A percentile compares a stretch with the other conserved stretches of the same genome.
Conservation (phyloP, 2,888 invertebrate species). For the Abrostola tripartita region DNA sequence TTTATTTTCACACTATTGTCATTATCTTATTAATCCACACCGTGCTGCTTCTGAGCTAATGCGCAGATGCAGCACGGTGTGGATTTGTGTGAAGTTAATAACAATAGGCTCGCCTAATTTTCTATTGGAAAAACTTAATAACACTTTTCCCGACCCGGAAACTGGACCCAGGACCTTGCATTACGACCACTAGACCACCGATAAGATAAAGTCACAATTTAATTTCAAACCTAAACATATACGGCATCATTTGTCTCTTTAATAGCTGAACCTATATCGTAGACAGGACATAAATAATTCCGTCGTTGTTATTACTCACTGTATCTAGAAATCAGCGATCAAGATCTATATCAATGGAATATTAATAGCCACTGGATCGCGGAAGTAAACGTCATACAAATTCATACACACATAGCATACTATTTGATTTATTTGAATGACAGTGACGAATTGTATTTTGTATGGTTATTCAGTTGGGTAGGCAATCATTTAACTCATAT, state of each 20-base stretch:
- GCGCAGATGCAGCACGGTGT: too few species aligned
- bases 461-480: conserved; percentile 39
- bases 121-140: too few species aligned
- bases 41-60: too few species aligned
- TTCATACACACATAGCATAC: conserved; percentile 50
- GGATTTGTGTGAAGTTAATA: too few species aligned
- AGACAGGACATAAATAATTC: conserved; percentile 44
- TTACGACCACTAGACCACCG: too few species aligned
- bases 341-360: conserved; percentile 50
- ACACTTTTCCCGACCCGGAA: too few species aligned
- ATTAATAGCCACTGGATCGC: conserved; percentile 46
- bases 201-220: background rate
- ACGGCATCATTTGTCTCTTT: background rate
- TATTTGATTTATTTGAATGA: conserved; percentile 56
- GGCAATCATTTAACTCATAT: background rate
- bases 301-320: conserved; percentile 37
- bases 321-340: conserved; percentile 46
- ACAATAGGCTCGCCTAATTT: too few species aligned
- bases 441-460: conserved; percentile 45
- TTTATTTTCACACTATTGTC: too few species aligned
- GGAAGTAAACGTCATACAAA: conserved; percentile 58
- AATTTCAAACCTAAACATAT: background rate
- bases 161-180: too few species aligned
- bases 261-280: background rate
- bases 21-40: too few species aligned